A percentile compares a stretch with the other conserved stretches of the same genome.
phyloP scores from a whole-genome alignment of 2,888 invertebrate genomes.

The Ormia ochracea region DNA sequence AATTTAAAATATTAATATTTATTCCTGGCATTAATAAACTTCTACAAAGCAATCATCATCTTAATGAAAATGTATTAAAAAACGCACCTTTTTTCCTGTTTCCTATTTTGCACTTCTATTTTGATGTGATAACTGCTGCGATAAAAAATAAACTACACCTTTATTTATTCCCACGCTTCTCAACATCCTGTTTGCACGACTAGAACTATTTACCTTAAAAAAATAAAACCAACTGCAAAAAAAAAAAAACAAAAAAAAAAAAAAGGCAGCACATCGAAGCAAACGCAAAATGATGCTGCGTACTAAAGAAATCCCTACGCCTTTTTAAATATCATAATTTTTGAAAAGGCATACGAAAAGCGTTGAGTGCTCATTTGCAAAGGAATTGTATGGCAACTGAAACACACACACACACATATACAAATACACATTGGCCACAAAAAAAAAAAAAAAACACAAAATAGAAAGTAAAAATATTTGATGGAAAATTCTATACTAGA shows the following conservation, averaged over 20 bases:
- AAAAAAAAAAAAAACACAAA: neutral
- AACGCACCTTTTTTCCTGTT: conserved; percentile 27
- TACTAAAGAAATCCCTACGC: conserved; percentile 26
- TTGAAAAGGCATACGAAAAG: neutral
- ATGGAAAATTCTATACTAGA: conserved; percentile 1
- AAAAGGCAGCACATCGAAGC: neutral
- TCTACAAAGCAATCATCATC: neutral
- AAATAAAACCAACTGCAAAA: neutral
- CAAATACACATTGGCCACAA: neutral
- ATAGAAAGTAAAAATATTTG: neutral
- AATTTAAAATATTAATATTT: too few relatives aligned
- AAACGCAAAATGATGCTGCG: neutral
- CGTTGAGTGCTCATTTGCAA: neutral
- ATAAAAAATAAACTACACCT: conserved; percentile 23
- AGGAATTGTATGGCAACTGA: conserved; percentile 20
- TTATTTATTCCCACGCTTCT: conserved; percentile 49
- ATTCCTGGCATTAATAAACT: too few relatives aligned
- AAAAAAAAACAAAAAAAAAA: too few relatives aligned
- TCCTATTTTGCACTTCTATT: conserved; percentile 22
- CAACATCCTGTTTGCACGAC: conserved; percentile 27
- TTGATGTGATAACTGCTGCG: neutral
- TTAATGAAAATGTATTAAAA: neutral
- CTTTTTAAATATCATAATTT: conserved; percentile 40
- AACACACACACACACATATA: neutral
- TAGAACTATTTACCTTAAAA: neutral